Evolutionary conservation across 2,797 vertebrate genomes (phyloP).

Genomic region (Crocidura indochinensis): DNA sequence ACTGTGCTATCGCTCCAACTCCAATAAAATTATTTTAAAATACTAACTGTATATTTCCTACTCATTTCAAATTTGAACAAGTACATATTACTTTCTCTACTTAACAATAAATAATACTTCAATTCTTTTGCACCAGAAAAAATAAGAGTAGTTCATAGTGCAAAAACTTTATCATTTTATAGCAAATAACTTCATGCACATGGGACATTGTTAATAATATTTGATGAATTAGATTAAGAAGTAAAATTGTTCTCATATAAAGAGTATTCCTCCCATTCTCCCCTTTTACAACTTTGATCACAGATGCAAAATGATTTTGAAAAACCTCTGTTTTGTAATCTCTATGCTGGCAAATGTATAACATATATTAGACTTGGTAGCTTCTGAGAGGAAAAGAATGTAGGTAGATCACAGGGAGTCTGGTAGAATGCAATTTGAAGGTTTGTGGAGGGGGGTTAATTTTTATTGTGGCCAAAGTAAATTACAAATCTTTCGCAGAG

Average conservation of each 20-base stretch:
- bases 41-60: constrained; percentile 9
- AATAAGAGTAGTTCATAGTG: constrained; percentile 16
- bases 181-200: neutral
- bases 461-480: too few species aligned
- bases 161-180: constrained; percentile 62
- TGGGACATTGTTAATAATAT: constrained; percentile 28
- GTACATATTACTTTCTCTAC: neutral
- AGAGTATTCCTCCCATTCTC: neutral
- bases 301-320: neutral
- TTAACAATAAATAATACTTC: neutral
- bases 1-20: too few species aligned
- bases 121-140: constrained; percentile 10
- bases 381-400: constrained; percentile 6
- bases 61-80: neutral
- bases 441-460: neutral
- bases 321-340: neutral
- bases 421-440: neutral
- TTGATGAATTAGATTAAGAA: neutral
- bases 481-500: too few species aligned
- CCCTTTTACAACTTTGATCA: neutral
- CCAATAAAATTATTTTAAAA: neutral
- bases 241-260: constrained; percentile 11
- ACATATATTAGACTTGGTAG: constrained; percentile 50
- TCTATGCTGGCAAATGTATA: neutral
- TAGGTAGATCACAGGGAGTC: neutral